Conservation (phyloP, 1,140 invertebrate genomes). For the Cydia splendana region DNA sequence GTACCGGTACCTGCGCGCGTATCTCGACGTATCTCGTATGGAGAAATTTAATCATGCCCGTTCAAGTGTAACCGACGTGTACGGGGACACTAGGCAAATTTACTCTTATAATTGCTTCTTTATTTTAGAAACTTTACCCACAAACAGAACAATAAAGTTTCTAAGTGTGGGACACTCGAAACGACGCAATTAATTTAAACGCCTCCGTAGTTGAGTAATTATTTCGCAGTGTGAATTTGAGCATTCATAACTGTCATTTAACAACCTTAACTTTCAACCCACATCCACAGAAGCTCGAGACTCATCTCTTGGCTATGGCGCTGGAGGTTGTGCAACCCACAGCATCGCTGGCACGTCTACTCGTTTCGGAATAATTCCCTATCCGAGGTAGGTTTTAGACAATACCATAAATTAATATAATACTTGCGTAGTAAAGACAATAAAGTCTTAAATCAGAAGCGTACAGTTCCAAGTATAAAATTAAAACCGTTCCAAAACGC, state of each 20-base stretch:
- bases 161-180: constrained; percentile 34
- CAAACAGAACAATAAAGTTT: constrained; percentile 28
- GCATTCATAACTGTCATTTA: constrained; percentile 66
- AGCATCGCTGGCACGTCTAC: constrained; percentile 63
- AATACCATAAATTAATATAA: constrained; percentile 41
- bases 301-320: constrained; percentile 65
- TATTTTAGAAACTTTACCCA: constrained; percentile 29
- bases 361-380: constrained; percentile 60
- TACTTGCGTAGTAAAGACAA: constrained; percentile 46
- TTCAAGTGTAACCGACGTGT: constrained; percentile 22
- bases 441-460: constrained; percentile 63
- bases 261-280: constrained; percentile 67
- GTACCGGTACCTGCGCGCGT: constrained; percentile 16
- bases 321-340: constrained; percentile 56
- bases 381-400: constrained; percentile 53
- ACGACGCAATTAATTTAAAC: constrained; percentile 42
- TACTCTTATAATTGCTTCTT: constrained; percentile 21
- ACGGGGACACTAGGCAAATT: constrained; percentile 30
- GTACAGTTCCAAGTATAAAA: constrained; percentile 50
- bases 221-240: constrained; percentile 51
- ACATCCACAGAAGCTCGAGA: constrained; percentile 54
- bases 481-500: constrained; percentile 9
- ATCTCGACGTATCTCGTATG: constrained; percentile 15
- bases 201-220: constrained; percentile 53
- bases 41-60: constrained; percentile 28